phyloP scores from a whole-genome alignment of 1,140 invertebrate genomes.

The Ooceraea biroi region DNA sequence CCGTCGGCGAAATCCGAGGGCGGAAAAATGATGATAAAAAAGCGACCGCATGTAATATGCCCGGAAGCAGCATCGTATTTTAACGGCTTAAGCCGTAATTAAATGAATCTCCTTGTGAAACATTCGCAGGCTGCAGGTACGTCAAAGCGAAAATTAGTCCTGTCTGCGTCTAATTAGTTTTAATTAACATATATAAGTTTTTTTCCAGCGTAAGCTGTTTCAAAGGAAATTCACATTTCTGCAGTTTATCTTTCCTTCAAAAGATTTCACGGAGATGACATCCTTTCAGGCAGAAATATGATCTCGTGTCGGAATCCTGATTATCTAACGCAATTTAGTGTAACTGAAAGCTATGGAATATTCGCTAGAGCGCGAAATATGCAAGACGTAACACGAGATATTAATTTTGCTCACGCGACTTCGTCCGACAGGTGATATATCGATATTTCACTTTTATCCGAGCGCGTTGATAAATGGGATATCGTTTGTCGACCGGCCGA shows the following conservation, averaged over 20 bases:
- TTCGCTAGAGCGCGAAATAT: conserved; percentile 23
- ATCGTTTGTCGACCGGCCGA: conserved; percentile 44
- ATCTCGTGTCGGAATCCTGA: background rate
- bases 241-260: too few relatives aligned
- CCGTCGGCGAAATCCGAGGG: conserved; percentile 14
- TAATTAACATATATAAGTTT: conserved; percentile 3
- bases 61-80: conserved; percentile 47
- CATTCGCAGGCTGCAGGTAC: background rate
- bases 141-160: background rate
- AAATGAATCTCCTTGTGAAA: background rate
- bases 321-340: conserved; percentile 1
- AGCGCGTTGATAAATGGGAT: conserved; percentile 24
- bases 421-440: conserved; percentile 33
- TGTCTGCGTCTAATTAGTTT: background rate
- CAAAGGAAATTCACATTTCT: too few relatives aligned
- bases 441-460: conserved; percentile 37
- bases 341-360: conserved; percentile 32
- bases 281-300: background rate
- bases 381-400: conserved; percentile 38
- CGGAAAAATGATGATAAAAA: conserved; percentile 58
- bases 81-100: conserved; percentile 30
- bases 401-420: conserved; percentile 33
- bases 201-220: too few relatives aligned
- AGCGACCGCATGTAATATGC: conserved; percentile 40
- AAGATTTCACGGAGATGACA: background rate